phyloP scores from a whole-genome alignment of 64 coral and sea anemone species.

The Pocillopora verrucosa region DNA sequence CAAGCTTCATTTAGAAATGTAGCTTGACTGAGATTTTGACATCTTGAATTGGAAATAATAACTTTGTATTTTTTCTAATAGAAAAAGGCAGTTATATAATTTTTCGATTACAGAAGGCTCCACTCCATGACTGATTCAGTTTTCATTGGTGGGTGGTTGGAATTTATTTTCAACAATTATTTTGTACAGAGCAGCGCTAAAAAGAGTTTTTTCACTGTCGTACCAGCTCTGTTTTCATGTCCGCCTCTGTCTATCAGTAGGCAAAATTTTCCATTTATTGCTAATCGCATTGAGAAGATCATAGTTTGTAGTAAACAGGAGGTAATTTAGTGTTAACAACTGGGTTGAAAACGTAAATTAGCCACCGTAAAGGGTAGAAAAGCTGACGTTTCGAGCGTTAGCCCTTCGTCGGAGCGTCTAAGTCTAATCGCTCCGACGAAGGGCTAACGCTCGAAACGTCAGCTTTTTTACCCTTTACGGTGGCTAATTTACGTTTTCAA shows the following conservation, averaged over 20 bases:
- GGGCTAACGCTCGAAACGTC: too few relatives aligned
- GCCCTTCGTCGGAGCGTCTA: too few relatives aligned
- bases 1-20: too few relatives aligned
- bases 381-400: too few relatives aligned
- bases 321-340: too few relatives aligned
- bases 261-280: too few relatives aligned
- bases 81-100: constrained; percentile 1
- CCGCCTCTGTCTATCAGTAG: background rate
- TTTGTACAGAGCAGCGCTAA: background rate
- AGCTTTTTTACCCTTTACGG: too few relatives aligned
- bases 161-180: constrained; percentile 11
- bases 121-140: background rate
- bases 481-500: too few relatives aligned
- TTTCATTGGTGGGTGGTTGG: constrained; percentile 15
- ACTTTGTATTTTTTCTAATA: background rate
- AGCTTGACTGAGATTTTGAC: too few relatives aligned
- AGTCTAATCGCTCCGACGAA: too few relatives aligned
- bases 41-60: constrained; percentile 4
- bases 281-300: background rate
- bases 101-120: background rate
- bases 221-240: constrained; percentile 13
- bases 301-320: background rate
- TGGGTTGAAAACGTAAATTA: too few relatives aligned
- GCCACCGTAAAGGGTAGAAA: too few relatives aligned
- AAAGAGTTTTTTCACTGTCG: constrained; percentile 1